Conservation (phyloP, 2,113 vertebrate species). For the Orycteropus afer region DNA sequence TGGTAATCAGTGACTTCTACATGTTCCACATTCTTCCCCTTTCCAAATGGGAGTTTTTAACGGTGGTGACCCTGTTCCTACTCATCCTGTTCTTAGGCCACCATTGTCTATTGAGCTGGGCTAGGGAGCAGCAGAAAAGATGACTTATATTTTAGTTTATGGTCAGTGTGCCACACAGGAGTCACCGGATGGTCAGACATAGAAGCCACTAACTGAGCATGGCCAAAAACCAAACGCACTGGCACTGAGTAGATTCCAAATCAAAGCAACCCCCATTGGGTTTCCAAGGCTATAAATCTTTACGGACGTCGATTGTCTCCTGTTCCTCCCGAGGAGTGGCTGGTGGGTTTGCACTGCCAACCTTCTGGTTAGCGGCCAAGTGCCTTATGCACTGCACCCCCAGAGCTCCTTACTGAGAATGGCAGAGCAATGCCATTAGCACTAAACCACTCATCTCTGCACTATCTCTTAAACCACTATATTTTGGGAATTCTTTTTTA, state of each 20-base stretch:
- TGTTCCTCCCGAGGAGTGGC: too few species aligned
- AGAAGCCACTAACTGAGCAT: background rate
- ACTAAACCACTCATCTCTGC: background rate
- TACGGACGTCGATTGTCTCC: too few species aligned
- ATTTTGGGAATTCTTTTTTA: background rate
- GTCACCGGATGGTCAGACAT: too few species aligned
- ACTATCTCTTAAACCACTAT: background rate
- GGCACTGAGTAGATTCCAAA: too few species aligned
- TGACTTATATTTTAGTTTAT: background rate
- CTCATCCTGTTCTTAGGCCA: background rate
- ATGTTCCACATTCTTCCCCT: background rate
- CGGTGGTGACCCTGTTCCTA: too few species aligned
- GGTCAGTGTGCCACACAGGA: background rate
- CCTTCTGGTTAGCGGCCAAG: too few species aligned
- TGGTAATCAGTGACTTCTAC: constrained; percentile 14
- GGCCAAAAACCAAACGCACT: too few species aligned
- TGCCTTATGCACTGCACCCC: too few species aligned
- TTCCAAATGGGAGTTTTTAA: constrained; percentile 10
- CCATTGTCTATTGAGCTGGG: background rate
- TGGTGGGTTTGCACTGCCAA: too few species aligned
- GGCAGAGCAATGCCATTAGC: background rate
- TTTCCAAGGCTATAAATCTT: too few species aligned
- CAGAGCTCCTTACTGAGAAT: too few species aligned
- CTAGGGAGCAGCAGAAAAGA: background rate
- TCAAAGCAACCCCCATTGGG: too few species aligned